A percentile compares a stretch with the other conserved stretches of the same genome.
These are phyloP conservation scores for Microcebus griseorufus DNA, from an alignment of 2,113 vertebrate species.

Conservation along the genomic window DNA sequence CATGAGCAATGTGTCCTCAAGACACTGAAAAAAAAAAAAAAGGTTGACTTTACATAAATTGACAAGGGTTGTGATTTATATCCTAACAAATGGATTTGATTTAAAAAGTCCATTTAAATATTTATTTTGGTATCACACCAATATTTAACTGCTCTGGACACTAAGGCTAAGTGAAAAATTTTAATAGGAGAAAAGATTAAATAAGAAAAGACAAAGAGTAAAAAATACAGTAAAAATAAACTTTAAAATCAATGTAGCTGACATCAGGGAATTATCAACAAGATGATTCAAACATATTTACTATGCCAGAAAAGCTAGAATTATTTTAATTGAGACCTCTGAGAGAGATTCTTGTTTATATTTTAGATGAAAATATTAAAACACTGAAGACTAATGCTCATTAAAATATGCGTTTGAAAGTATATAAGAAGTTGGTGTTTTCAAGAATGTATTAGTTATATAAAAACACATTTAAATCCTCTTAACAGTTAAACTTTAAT, in stretches of 20 bases:
- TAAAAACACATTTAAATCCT: neutral
- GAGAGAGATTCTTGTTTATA: neutral
- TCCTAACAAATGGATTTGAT: neutral
- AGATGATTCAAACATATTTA: neutral
- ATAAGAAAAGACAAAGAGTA: neutral
- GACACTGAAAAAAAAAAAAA: neutral
- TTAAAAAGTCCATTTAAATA: neutral
- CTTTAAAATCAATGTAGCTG: neutral
- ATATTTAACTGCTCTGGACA: neutral
- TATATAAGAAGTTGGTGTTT: neutral
- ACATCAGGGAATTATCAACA: neutral
- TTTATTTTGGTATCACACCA: neutral
- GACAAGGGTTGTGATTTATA: neutral
- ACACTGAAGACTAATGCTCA: neutral
- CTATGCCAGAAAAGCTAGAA: neutral
- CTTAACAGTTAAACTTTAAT: neutral
- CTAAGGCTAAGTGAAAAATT: neutral
- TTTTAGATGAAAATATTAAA: constrained; percentile 46
- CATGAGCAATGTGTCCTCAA: neutral
- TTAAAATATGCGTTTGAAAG: constrained; percentile 41
- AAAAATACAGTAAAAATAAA: neutral
- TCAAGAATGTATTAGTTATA: neutral
- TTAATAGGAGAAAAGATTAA: neutral
- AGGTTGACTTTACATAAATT: neutral
- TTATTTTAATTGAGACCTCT: constrained; percentile 42